Conservation (phyloP, 2,797 vertebrate species). For the Anisognathus igniventris region DNA sequence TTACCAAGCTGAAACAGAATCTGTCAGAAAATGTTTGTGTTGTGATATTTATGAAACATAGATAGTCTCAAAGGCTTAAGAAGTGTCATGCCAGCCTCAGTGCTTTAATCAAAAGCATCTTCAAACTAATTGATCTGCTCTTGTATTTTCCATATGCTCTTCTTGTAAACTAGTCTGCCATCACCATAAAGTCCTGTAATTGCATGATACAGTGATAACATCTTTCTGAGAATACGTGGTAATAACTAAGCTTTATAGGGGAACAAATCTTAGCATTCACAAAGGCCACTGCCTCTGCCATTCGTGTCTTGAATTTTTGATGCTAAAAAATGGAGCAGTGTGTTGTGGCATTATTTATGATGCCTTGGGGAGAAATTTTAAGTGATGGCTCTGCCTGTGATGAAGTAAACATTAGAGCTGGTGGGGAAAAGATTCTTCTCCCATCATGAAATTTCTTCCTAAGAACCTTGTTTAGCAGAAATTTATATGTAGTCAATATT, state of each 20-base stretch:
- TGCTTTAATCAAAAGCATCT: conserved; percentile 16
- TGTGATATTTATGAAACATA: background rate
- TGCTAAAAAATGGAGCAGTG: background rate
- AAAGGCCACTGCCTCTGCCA: background rate
- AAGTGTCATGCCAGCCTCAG: background rate
- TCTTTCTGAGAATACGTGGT: background rate
- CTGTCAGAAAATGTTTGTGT: background rate
- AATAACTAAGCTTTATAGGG: background rate
- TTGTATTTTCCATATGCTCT: background rate
- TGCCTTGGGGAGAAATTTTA: background rate
- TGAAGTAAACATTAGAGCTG: background rate
- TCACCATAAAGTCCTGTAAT: background rate
- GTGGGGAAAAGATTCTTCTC: background rate
- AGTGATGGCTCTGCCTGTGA: background rate
- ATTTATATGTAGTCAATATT: background rate
- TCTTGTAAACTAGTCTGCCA: background rate
- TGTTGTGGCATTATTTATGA: background rate
- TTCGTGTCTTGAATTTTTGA: background rate
- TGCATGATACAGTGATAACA: background rate
- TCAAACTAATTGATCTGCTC: background rate
- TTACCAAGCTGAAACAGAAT: background rate
- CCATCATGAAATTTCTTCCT: background rate
- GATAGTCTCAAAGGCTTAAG: background rate
- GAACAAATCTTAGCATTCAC: background rate
- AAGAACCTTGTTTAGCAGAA: background rate